phyloP scores from a whole-genome alignment of 2,888 invertebrate species.

The Acleris holmiana region DNA sequence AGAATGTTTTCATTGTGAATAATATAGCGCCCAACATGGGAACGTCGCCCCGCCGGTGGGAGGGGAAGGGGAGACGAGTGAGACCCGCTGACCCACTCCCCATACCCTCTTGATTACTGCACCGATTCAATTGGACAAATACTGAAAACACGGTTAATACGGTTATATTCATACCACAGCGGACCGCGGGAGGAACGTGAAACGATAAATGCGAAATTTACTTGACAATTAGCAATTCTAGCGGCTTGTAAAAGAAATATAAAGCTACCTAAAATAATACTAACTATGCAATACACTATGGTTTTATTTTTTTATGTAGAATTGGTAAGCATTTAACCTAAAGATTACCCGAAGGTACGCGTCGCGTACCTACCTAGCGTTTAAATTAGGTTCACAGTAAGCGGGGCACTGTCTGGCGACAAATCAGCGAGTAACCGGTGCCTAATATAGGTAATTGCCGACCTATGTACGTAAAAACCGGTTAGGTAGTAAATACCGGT shows the following conservation, averaged over 20 bases:
- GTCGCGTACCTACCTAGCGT: no score
- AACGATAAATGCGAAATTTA: conserved; percentile 29
- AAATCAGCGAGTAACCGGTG: no score
- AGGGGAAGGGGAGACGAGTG: conserved; percentile 48
- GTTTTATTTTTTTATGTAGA: no score
- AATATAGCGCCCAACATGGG: conserved; percentile 61
- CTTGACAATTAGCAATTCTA: conserved; percentile 23
- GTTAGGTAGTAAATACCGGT: no score
- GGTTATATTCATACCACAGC: conserved; percentile 61
- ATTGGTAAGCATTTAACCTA: no score
- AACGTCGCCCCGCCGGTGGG: conserved; percentile 39
- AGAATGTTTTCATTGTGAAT: conserved; percentile 67
- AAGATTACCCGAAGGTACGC: no score
- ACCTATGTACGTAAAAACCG: no score
- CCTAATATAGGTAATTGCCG: no score
- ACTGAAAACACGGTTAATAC: conserved; percentile 70
- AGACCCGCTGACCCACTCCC: conserved; percentile 75
- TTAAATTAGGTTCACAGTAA: no score
- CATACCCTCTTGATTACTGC: conserved; percentile 66
- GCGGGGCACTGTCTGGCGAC: no score
- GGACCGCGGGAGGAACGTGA: conserved; percentile 30
- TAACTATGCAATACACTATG: no score
- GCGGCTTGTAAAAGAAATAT: conserved; percentile 22
- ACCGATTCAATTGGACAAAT: conserved; percentile 74
- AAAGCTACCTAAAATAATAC: not conserved